Evolutionary conservation across 2,113 vertebrate genomes (phyloP), one percentile per base, ranked within the genome.

Genomic region (Amphiprion percula): DNA sequence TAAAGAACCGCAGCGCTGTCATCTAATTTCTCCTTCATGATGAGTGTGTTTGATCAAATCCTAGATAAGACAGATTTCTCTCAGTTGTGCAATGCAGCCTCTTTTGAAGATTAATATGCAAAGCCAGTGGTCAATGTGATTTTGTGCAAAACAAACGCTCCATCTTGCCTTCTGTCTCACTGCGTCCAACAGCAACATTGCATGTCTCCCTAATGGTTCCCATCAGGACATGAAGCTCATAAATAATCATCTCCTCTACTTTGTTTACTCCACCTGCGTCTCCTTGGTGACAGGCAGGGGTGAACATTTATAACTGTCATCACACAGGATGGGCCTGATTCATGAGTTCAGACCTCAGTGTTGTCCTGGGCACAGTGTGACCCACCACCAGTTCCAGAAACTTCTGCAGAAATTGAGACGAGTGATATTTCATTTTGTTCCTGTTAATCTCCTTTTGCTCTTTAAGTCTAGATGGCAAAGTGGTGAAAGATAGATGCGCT

Each of bases 201-300:
- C 60, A 71, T 74, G 77, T 86, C 80, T 77, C 23, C 15, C 49
- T 60, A 47, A 82, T 67, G 6, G 52, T 72, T 90, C 72, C 68
- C 80, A 79, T 73, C 56, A 85, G 76, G 63, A 78, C 60, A 68
- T 72, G 72, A 52, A 17, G 50, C 72, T 52, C 60, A 79, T 90
- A 77, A 90, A 85, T 86, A 81, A 90, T 54, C 67, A 61, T 69
- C 50, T 46, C 24, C 17, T 75, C 65, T n/a, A 30, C 62, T 84
- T 73, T 83, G 66, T 88, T 85, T 80, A 74, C 23, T 59, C 44
- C 55, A 12, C 70, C 68, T 77, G 60, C 65, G 46, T 87, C 44
- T 63, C 74, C 66, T 69, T 53, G 53, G 76, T 59, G 79, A 68
- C 59, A 26, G 68, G 47, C 24, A 10, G 15, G 56, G 68, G 41